Evolutionary conservation across 2,797 vertebrate species (phyloP), one percentile per base, ranked within the genome.

Genomic region (Astyanax mexicanus): DNA sequence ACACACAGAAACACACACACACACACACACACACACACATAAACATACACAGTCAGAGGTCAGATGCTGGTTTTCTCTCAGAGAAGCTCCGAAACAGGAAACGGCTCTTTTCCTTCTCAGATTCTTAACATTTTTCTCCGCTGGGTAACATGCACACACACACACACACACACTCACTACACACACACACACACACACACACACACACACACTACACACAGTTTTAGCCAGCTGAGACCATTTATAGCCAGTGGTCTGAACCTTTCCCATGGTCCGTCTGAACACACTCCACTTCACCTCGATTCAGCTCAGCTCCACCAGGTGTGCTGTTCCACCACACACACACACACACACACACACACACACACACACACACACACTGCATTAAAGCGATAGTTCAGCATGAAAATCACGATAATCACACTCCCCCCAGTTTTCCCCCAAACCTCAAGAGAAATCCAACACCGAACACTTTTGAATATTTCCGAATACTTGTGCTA

Each of bases 111-210:
- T 77, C 81, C 77, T 45, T 74, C 54, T 75, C 65, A 74, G 81
- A 92, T 91, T 93, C 89, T 87, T 90, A 58, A 85, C 81, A 91
- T 91, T 88, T 84, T 88, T 92, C 75, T 75, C 69, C 52, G 25
- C 83, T 76, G 77, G 83, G 80, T 69, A 82, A 77, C 77, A 52
- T 86, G 70, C 45, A 64, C 61, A 64, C 38, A 64, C 19, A 64
- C 38, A 64, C 62, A 17, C 35, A 54, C 27, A 37, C 55, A 35
- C 40, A 45, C 40, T 49, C 44, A 72, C 42, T n/a, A 72, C 61
- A 52, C 49, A 52, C 49, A 23, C 49, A 23, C 49, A 21, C 49
- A 21, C n/a, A 11, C 42, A 44, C 42, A 54, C 21, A 61, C 29
- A 11, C 32, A 37, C 32, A 42, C 40, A 42, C 40, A 42, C 42